Evolutionary conservation across 2,888 invertebrate genomes (phyloP).

Genomic region (Notodonta ziczac): DNA sequence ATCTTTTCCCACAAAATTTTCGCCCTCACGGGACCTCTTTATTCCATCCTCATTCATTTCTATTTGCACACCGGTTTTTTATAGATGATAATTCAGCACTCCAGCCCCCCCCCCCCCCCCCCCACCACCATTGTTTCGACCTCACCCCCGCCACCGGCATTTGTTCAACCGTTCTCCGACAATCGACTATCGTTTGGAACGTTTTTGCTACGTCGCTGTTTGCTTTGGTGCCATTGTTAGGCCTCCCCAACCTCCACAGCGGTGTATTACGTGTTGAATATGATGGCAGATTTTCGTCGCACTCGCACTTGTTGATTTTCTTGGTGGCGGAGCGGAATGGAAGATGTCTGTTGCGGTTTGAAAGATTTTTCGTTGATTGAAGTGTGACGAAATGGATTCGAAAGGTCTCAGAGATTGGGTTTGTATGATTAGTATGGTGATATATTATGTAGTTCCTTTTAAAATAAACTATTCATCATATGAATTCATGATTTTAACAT

Average conservation of each 20-base stretch:
- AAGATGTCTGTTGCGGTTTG: constrained; percentile 22
- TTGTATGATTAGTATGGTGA: no score
- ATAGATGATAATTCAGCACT: constrained; percentile 39
- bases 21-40: constrained; percentile 18
- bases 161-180: constrained; percentile 56
- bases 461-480: no score
- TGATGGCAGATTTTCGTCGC: constrained; percentile 45
- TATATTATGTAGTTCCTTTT: no score
- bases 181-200: constrained; percentile 56
- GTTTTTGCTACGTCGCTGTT: constrained; percentile 61
- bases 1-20: constrained; percentile 12
- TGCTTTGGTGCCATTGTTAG: constrained; percentile 58
- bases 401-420: constrained; percentile 17
- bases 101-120: constrained; percentile 19
- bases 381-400: constrained; percentile 9
- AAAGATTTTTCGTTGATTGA: constrained; percentile 35
- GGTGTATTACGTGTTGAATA: constrained; percentile 45
- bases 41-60: constrained; percentile 32
- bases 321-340: constrained; percentile 18
- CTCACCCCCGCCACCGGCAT: constrained; percentile 41
- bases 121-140: constrained; percentile 39
- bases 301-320: constrained; percentile 50
- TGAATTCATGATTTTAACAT: no score
- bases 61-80: constrained; percentile 27
- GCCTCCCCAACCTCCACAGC: constrained; percentile 20